Percentiles rank a stretch among this genome's conserved stretches.
These are phyloP conservation scores for Atherinomorus stipes DNA, from an alignment of 2,113 vertebrate species.

Conservation along the genomic window DNA sequence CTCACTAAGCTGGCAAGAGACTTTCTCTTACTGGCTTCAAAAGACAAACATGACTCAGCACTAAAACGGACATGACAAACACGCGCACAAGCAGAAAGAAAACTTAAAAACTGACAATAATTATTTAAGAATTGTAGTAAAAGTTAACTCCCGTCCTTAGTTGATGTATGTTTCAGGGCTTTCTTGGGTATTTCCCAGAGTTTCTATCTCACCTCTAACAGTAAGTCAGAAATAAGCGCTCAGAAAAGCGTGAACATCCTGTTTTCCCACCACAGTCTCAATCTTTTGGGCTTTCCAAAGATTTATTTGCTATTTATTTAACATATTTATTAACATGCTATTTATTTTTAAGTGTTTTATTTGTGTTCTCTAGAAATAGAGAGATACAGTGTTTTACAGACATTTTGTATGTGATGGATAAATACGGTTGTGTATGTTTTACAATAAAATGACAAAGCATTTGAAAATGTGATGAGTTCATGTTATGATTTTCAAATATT, in stretches of 20 bases:
- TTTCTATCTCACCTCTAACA: slow-evolving; percentile 65
- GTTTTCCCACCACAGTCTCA: slow-evolving; percentile 40
- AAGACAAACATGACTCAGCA: slow-evolving; percentile 23
- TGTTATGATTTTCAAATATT: slow-evolving; percentile 36
- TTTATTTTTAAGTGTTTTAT: slow-evolving; percentile 73
- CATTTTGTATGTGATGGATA: slow-evolving; percentile 54
- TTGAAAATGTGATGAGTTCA: slow-evolving; percentile 51
- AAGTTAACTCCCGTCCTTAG: slow-evolving; percentile 16
- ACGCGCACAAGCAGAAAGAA: not conserved
- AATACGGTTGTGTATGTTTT: slow-evolving; percentile 45
- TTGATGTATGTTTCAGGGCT: slow-evolving; percentile 23
- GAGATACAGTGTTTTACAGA: slow-evolving; percentile 57
- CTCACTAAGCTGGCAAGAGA: slow-evolving; percentile 80
- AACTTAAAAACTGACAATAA: too few relatives aligned
- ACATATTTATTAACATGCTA: slow-evolving; percentile 74
- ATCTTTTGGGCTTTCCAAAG: slow-evolving; percentile 74
- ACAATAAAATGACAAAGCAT: slow-evolving; percentile 71
- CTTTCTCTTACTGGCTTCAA: slow-evolving; percentile 75
- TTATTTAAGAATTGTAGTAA: too few relatives aligned
- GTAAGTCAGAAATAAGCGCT: slow-evolving; percentile 33
- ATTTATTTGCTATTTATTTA: slow-evolving; percentile 74
- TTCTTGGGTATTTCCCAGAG: slow-evolving; percentile 75
- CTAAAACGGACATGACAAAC: not conserved
- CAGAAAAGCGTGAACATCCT: slow-evolving; percentile 54
- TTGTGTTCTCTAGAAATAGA: slow-evolving; percentile 57